Conservation (phyloP, 1,140 invertebrate species). For the Bombus waltoni region DNA sequence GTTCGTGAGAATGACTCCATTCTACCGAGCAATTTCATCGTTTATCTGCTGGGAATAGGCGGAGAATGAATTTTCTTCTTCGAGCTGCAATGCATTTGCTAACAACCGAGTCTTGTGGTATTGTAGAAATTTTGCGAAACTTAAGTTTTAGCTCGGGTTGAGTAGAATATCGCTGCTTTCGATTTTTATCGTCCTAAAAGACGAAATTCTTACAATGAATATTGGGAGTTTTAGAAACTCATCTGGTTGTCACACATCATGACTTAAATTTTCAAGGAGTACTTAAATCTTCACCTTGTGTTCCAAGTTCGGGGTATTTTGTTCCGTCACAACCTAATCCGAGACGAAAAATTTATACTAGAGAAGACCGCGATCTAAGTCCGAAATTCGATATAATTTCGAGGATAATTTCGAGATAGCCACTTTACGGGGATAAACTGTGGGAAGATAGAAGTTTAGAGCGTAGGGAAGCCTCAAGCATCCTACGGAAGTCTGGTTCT, state of each 20-base stretch:
- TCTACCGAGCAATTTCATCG: neutral
- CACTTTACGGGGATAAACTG: slow-evolving; percentile 82
- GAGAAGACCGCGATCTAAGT: slow-evolving; percentile 14
- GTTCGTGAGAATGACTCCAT: slow-evolving; percentile 32
- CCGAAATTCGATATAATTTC: slow-evolving; percentile 75
- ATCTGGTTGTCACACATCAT: neutral
- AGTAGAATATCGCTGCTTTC: neutral
- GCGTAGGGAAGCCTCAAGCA: slow-evolving; percentile 80
- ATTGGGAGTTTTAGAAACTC: too few species aligned
- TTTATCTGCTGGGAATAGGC: neutral
- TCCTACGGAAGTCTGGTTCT: slow-evolving; percentile 82
- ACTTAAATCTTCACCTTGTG: neutral
- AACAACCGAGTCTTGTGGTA: too few species aligned
- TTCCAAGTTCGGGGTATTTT: neutral
- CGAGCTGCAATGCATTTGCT: too few species aligned
- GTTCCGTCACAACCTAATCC: neutral
- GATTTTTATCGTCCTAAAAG: neutral
- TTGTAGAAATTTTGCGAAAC: neutral
- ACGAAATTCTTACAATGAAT: neutral
- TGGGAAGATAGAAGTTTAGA: slow-evolving; percentile 78
- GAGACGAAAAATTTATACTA: neutral
- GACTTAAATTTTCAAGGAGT: neutral
- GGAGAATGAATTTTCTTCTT: neutral
- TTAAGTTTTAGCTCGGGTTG: neutral
- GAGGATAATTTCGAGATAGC: slow-evolving; percentile 79